Conservation (phyloP, 1,140 invertebrate genomes). For the Drosophila orena region DNA sequence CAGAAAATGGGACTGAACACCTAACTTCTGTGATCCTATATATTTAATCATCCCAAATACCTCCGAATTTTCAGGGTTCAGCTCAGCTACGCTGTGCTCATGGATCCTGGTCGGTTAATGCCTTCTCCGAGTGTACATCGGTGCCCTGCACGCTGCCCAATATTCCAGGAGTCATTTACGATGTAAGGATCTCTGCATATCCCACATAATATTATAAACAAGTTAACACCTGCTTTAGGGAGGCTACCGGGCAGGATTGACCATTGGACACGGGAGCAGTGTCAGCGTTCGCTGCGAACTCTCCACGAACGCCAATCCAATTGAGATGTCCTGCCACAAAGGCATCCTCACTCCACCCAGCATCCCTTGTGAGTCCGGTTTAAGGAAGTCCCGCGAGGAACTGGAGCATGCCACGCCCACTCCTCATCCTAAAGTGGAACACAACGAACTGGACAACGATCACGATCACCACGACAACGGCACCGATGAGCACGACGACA, state of each 20-base stretch:
- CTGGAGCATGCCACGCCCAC: slow-evolving; percentile 59
- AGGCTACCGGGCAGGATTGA: slow-evolving; percentile 91
- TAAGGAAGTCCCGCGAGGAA: slow-evolving; percentile 76
- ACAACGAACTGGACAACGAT: slow-evolving; percentile 85
- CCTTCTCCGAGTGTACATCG: slow-evolving; percentile 91
- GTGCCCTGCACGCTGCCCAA: slow-evolving; percentile 91
- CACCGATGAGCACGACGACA: slow-evolving; percentile 77
- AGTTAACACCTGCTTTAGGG: slow-evolving; percentile 66
- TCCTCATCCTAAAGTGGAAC: slow-evolving; percentile 43
- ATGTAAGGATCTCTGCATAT: slow-evolving; percentile 58
- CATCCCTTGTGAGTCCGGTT: slow-evolving; percentile 86
- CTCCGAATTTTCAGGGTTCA: slow-evolving; percentile 85
- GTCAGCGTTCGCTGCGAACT: slow-evolving; percentile 89
- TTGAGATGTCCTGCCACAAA: slow-evolving; percentile 88
- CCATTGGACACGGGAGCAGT: slow-evolving; percentile 91
- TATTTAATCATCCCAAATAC: too few species aligned
- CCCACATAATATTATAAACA: not conserved
- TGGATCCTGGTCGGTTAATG: slow-evolving; percentile 91
- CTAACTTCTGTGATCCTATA: too few species aligned
- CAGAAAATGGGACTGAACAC: too few species aligned
- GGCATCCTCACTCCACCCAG: slow-evolving; percentile 88
- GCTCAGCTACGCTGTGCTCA: slow-evolving; percentile 90
- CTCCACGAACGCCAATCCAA: slow-evolving; percentile 75
- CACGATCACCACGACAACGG: slow-evolving; percentile 61
- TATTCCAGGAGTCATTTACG: slow-evolving; percentile 90